Evolutionary conservation across 2,113 vertebrate species (phyloP), one percentile per base, ranked within the genome.

Genomic region (Sander lucioperca): DNA sequence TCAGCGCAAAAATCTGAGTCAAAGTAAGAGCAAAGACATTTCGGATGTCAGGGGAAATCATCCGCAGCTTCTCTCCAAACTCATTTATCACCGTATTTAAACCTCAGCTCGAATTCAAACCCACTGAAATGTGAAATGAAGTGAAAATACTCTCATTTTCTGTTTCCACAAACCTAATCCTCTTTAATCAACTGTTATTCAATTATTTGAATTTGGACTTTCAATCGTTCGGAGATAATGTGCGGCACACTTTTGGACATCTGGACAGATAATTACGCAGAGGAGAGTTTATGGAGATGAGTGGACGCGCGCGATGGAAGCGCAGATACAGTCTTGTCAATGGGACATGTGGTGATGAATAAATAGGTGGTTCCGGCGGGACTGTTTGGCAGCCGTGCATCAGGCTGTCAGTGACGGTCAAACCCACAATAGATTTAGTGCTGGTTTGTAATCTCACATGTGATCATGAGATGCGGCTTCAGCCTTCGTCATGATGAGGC

Each of bases 231-330:
- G 96, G 94, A 95, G 96, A 84, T 90, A 66, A 96, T 95, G 95
- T 94, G 95, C 94, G 95, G 95, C 96, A 96, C 96, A 94, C 92
- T 94, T 96, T 96, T n/a, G 95, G 97, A 97, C 97, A 99, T 97
- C 97, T 99, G 97, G 97, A 94, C 96, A 86, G 94, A 96, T 96
- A 97, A 98, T 97, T 96, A 95, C 94, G 94, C 66, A 25, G 79
- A 94, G 96, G 95, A 96, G 96, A 96, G 96, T 97, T 96, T 97
- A 97, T 98, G 97, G 96, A 97, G 97, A 98, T 97, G 96, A 97
- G 95, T 86, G 91, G 96, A 96, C 96, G 96, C 95, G 93, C 91
- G 27, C 70, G 92, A 93, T 95, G 93, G 94, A 90, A 86, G 93
- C 85, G 78, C 74, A 86, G 91, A 93, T 88, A 84, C 27, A 21